Percentiles rank a stretch among this genome's conserved stretches.
Conservation (phyloP, 2,888 invertebrate genomes). For the Galeruca laticollis region DNA sequence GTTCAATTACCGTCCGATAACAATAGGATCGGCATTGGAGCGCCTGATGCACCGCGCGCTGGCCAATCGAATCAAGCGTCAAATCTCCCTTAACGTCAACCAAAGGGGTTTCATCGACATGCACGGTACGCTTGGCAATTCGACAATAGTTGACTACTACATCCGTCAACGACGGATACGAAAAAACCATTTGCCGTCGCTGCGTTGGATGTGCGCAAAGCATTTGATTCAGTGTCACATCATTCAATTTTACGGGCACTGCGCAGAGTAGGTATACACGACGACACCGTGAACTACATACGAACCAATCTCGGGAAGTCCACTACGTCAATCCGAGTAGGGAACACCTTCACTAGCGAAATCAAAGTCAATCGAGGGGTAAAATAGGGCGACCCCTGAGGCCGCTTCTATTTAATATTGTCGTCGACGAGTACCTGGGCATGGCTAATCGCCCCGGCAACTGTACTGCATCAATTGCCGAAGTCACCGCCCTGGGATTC, state of each 20-base stretch:
- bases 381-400: conserved; percentile 64
- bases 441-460: no score
- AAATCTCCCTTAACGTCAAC: conserved; percentile 36
- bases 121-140: conserved; percentile 62
- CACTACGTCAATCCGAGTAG: no score
- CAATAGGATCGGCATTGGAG: no score
- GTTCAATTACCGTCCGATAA: no score
- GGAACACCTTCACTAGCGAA: neutral
- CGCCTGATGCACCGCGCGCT: no score
- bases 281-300: neutral
- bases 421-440: conserved; percentile 54
- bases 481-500: conserved; percentile 41
- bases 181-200: neutral
- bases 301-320: no score
- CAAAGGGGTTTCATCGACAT: conserved; percentile 57
- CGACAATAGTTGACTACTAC: conserved; percentile 52
- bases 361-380: conserved; percentile 57
- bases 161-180: no score
- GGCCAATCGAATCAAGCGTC: no score
- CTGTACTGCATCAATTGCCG: neutral
- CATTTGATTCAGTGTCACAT: conserved; percentile 48
- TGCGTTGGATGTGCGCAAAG: conserved; percentile 44
- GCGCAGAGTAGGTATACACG: conserved; percentile 32
- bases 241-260: conserved; percentile 39
- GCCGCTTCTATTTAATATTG: conserved; percentile 51